Conservation (phyloP, 1,140 invertebrate species). For the Drosophila ficusphila region DNA sequence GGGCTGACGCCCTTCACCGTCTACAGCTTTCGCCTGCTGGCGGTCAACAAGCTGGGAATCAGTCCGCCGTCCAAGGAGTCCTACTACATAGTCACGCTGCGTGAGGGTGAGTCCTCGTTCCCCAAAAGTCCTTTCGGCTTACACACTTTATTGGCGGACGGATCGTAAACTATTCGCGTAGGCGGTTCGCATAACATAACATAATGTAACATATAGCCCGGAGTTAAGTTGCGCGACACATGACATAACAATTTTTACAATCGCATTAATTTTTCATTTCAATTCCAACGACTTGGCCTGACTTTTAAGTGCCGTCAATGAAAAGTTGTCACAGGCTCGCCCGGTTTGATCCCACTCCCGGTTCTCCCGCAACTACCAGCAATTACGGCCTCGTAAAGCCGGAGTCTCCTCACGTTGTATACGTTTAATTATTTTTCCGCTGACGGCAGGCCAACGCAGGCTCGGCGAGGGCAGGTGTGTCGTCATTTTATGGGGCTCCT, state of each 20-base stretch:
- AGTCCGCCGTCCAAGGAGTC: constrained; percentile 89
- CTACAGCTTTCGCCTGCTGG: constrained; percentile 90
- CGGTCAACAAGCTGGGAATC: constrained; percentile 89
- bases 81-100: constrained; percentile 90
- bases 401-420: constrained; percentile 44
- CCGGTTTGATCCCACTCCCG: background rate
- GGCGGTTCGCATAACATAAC: constrained; percentile 42
- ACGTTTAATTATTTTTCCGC: constrained; percentile 76
- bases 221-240: constrained; percentile 44
- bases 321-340: constrained; percentile 49
- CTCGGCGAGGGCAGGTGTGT: constrained; percentile 32
- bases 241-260: constrained; percentile 77
- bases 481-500: constrained; percentile 16
- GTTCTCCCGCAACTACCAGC: constrained; percentile 24
- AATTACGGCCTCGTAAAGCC: constrained; percentile 63
- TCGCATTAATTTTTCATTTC: constrained; percentile 81
- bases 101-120: constrained; percentile 87
- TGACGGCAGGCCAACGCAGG: constrained; percentile 32
- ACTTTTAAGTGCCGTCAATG: constrained; percentile 68
- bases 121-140: background rate
- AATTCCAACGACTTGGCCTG: constrained; percentile 54
- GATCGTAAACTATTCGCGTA: constrained; percentile 50
- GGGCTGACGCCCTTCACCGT: constrained; percentile 89
- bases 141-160: constrained; percentile 52
- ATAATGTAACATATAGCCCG: background rate